Conservation (phyloP, 2,797 vertebrate species). For the Hypotaenidia okinawae region DNA sequence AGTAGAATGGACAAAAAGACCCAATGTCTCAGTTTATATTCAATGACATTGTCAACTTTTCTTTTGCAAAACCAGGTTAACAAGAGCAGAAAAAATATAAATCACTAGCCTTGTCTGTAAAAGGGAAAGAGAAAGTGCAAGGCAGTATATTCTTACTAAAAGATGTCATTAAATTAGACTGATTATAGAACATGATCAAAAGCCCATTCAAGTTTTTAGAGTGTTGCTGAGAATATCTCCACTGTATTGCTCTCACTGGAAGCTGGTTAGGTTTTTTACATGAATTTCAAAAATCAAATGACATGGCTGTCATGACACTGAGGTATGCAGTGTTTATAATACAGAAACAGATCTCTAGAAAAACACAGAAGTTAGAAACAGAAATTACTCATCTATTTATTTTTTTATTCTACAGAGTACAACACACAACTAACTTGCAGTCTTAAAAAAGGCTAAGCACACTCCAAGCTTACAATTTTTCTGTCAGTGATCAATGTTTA, state of each 20-base stretch:
- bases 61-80: background rate
- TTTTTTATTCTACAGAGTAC: background rate
- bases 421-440: background rate
- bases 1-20: background rate
- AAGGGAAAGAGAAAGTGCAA: background rate
- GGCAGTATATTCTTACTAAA: background rate
- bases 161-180: background rate
- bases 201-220: background rate
- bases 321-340: background rate
- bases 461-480: background rate
- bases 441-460: background rate
- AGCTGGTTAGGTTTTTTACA: background rate
- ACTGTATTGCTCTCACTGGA: background rate
- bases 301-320: background rate
- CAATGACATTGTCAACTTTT: background rate
- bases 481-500: background rate
- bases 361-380: background rate
- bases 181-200: background rate
- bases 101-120: background rate
- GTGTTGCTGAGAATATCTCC: background rate
- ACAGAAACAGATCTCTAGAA: background rate
- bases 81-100: background rate
- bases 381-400: background rate
- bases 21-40: background rate
- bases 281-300: background rate